Evolutionary conservation across 2,888 invertebrate species (phyloP).

Genomic region (Leucania comma): DNA sequence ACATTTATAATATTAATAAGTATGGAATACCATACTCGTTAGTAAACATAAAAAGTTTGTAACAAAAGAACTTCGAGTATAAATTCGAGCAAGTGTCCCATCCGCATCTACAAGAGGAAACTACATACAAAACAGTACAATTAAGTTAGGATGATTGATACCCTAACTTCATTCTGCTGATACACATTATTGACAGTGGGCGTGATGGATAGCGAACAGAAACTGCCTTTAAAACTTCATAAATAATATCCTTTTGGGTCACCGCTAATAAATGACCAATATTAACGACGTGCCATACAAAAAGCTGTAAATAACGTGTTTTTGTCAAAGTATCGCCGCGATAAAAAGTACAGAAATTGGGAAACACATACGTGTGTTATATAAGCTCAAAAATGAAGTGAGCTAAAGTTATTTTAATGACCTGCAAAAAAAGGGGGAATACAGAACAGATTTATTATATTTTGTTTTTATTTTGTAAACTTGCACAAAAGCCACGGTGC

Average conservation of each 20-base stretch:
- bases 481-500: not conserved
- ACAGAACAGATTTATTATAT: not conserved
- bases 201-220: conserved; percentile 83
- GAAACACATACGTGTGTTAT: conserved; percentile 26
- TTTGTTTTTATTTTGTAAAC: conserved; percentile 1
- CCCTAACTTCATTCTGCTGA: conserved; percentile 62
- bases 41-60: not conserved
- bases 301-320: conserved; percentile 55
- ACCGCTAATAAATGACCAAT: conserved; percentile 67
- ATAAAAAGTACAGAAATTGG: conserved; percentile 44
- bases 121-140: conserved; percentile 71
- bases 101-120: conserved; percentile 53
- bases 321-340: conserved; percentile 46
- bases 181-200: conserved; percentile 79
- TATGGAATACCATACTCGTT: too few species aligned
- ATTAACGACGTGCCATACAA: conserved; percentile 59
- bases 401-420: conserved; percentile 25
- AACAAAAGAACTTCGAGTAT: not conserved
- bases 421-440: not conserved
- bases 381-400: conserved; percentile 22
- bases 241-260: conserved; percentile 71
- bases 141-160: conserved; percentile 87
- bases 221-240: conserved; percentile 77
- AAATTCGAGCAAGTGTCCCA: conserved; percentile 24
- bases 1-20: too few species aligned